Evolutionary conservation across 2,113 vertebrate genomes (phyloP).

Genomic region (Calypte anna): DNA sequence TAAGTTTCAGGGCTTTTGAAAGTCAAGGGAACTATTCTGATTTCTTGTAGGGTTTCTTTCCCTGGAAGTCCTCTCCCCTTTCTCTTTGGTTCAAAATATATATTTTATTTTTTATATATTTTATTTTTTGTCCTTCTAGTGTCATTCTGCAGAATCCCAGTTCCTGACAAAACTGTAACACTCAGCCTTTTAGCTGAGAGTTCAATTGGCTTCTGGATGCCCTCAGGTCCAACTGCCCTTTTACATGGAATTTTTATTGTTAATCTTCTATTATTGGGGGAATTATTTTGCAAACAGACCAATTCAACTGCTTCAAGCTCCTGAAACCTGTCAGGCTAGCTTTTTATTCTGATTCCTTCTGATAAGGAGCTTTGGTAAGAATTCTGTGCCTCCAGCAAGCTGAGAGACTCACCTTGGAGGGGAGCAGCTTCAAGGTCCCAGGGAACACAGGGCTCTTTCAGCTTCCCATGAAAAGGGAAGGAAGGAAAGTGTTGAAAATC

Average conservation of each 20-base stretch:
- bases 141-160: slow-evolving; percentile 1
- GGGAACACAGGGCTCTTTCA: background rate
- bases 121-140: slow-evolving; percentile 1
- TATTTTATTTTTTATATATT: too few species aligned
- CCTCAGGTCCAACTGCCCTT: slow-evolving; percentile 36
- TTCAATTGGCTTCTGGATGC: slow-evolving; percentile 46
- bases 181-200: slow-evolving; percentile 8
- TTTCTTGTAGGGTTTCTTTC: background rate
- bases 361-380: slow-evolving; percentile 64
- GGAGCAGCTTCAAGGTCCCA: slow-evolving; percentile 16
- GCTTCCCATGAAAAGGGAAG: background rate
- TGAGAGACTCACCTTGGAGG: slow-evolving; percentile 40
- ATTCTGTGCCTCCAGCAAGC: slow-evolving; percentile 43
- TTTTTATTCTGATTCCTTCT: slow-evolving; percentile 62
- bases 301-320: slow-evolving; percentile 26
- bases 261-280: slow-evolving; percentile 41
- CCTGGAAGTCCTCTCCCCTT: background rate
- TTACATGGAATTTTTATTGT: slow-evolving; percentile 47
- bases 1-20: background rate
- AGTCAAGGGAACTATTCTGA: background rate
- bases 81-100: background rate
- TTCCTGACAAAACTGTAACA: background rate
- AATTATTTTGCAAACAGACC: slow-evolving; percentile 66
- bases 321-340: slow-evolving; percentile 59
- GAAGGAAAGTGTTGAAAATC: background rate